Conservation (phyloP, 2,797 vertebrate species). For the Gambelia wislizenii region DNA sequence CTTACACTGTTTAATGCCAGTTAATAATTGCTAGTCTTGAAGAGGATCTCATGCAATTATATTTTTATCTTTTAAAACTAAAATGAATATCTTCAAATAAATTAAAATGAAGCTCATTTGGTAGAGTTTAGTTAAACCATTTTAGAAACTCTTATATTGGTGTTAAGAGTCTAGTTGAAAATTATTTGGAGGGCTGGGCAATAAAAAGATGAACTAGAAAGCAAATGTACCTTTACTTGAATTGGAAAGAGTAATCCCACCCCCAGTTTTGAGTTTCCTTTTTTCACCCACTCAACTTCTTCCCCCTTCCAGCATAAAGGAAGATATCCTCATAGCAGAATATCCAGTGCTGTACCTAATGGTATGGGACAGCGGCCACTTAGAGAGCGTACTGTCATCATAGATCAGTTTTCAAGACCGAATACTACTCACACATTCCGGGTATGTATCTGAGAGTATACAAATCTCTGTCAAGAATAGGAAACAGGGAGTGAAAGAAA, state of each 20-base stretch:
- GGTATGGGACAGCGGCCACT: conserved; percentile 70
- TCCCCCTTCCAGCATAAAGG: conserved; percentile 71
- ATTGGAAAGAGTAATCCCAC: neutral
- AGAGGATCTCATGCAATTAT: neutral
- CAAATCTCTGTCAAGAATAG: neutral
- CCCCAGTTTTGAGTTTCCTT: conserved; percentile 13
- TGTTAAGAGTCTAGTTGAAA: conserved; percentile 25
- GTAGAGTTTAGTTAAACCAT: neutral
- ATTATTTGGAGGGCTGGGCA: neutral
- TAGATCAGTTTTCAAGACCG: conserved; percentile 80
- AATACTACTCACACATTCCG: conserved; percentile 83
- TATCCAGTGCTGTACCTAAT: conserved; percentile 77
- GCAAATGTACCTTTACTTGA: neutral
- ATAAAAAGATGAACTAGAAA: neutral
- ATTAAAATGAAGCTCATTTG: neutral
- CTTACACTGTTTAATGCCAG: neutral
- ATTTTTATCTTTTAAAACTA: neutral
- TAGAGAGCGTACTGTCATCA: conserved; percentile 74
- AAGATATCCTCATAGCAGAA: conserved; percentile 62
- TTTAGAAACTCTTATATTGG: neutral
- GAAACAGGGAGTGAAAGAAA: neutral
- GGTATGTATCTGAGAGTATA: conserved; percentile 67
- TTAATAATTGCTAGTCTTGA: neutral
- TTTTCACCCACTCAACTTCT: neutral
- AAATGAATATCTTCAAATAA: neutral